Evolutionary conservation across 2,113 vertebrate species (phyloP), one percentile per base, ranked within the genome.

Genomic region (Lethenteron reissneri): DNA sequence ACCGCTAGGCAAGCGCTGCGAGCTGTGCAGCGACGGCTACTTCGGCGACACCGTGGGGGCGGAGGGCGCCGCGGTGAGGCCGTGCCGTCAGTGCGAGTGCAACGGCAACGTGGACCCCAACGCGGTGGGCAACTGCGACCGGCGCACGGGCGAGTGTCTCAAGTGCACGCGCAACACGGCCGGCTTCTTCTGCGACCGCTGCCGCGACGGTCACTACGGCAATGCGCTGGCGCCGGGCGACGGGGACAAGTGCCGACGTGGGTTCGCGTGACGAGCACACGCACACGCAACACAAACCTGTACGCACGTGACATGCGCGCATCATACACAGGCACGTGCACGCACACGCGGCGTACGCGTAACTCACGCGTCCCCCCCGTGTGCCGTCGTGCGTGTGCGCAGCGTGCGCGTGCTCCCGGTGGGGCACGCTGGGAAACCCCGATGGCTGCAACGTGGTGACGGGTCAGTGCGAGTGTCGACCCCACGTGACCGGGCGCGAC

Each of bases 1-100:
- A 3, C 14, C 57, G 15, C 57, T 73, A 95, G 92, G 92, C 4
- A 83, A 77, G 12, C 85, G 81, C 75, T 95, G 91, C 12, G 87
- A 95, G 78, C 79, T 82, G 74, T 95, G 91, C 0, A 88, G 90
- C 0, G 92, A 97, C 0, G 87, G 91, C 59, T 89, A 84, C 80
- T 84, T 87, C 0, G 92, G 92, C 3, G 87, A 95, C 72, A 91
- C 90, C 0, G 74, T 88, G 77, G 89, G 90, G 41, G 79, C 77
- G 73, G 80, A 80, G 0, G 88, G 85, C 1, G 88, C 85, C 1
- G 57, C n/a, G 0, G 71, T 72, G 64, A 80, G 14, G 0, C 80
- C 81, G n/a, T 97, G 92, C 12, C 10, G 11, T 12, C 81, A 64
- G 58, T 97, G 92, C 72, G 79, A 81, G 58, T 97, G 92, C 74